Base-by-base conservation (phyloP, 2,113 vertebrate species). In the Campylomormyrus numenius region DNA sequence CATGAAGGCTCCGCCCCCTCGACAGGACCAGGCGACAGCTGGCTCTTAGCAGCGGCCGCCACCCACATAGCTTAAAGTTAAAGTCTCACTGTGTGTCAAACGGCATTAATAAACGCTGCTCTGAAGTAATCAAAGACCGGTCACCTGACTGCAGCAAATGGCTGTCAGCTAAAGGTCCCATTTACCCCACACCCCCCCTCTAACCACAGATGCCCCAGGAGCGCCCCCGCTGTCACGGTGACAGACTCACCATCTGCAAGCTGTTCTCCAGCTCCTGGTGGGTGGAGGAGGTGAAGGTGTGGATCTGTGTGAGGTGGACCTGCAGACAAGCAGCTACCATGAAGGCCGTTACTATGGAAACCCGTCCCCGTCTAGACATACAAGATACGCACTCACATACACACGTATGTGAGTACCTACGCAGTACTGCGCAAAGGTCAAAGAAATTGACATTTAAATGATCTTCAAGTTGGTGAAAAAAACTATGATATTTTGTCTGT, bases 201-300 rank as follows among this genome's bases (percentile, higher is more conserved):
- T 19, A 58, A 15, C 21, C 21, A 24, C 66, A 15, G 62, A 70
- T 13, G 62, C 62, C 27, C 62, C 62, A 31, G 42, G n/a, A 66
- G 46, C 6, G 66, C 87, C 35, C 19, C 50, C 21, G 31, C 52
- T 46, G 24, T 39, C 62, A 49, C 83, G 0, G 24, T 8, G 49
- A 45, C 92, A 80, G 93, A 96, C 97, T 96, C 95, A 99, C 98
- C 98, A 99, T 99, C 94, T 99, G 98, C 94, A 99, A 98, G 92
- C 98, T 99, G 95, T 99, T 99, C 96, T 99, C 98, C 95, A 99
- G 96, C 93, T 99, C 98, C 96, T 99, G 98, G 93, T 98, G 98
- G 94, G 99, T 99, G 90, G 98, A 98, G 93, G 99, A 99, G 0
- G 98, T 99, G 89, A 98, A 99, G 46, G 98, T 99, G 92, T 98